Base-by-base conservation (phyloP, 1,140 invertebrate species). In the Drosophila insularis region DNA sequence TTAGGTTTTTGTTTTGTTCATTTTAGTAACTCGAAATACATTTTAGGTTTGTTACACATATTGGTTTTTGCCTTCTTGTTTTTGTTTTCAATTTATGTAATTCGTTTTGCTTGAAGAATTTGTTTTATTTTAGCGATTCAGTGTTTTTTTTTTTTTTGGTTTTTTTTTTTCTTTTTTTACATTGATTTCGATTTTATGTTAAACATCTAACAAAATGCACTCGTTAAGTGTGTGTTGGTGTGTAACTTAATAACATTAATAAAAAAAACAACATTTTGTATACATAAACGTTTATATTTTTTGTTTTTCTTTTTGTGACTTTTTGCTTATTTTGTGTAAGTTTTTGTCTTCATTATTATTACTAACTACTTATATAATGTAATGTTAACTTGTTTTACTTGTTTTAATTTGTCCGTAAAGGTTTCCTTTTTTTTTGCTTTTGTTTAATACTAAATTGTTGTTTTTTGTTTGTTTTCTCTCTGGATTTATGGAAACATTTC, bases 291-390 rank as follows among this genome's bases (percentile, higher is more conserved):
- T 73, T 77, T 72, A 17, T 61, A 53, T 32, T 68, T 50, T 69
- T 66, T 63, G 0, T 21, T 73, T 71, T 67, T 27, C 23, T 71
- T 67, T 27, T 77, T 37, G 74, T 78, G 68, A 71, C 56, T 32
- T 74, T 78, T 76, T 55, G 74, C 67, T 79, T 78, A 61, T 59
- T 55, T 64, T 68, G 35, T 59, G 80, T 59, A 59, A 54, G 68
- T 68, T 77, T 82, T 87, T 73, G 79, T 89, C 81, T 87, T 84
- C 73, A 91, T 50, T 50, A 50, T 50, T 50, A 89, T 91, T 91
- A 91, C 90, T 91, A 91, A 91, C 90, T 91, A 91, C 90, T 91
- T 91, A 91, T 91, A 91, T 80, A 91, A 91, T 91, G 90, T 91
- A 91, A 91, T 91, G 90, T 91, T 91, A 91, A 91, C 90, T 91